These are phyloP conservation scores for Grantiella picta DNA, from an alignment of 2,113 vertebrate genomes.

Conservation along the genomic window DNA sequence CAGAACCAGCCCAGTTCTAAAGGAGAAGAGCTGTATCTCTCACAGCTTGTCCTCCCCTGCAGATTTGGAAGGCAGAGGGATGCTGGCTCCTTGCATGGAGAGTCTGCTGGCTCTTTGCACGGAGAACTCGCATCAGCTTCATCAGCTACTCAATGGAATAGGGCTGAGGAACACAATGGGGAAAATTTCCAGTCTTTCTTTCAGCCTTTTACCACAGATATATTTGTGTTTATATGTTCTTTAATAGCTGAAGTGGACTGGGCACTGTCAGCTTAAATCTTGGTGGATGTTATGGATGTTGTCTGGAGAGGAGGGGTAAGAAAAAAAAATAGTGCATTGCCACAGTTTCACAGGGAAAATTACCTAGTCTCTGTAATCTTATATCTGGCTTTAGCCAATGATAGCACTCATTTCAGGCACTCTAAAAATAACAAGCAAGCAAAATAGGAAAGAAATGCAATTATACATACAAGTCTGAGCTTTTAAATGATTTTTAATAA, in stretches of 20 bases:
- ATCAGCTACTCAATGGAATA: background rate
- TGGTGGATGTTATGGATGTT: background rate
- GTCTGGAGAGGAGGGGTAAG: background rate
- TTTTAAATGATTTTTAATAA: constrained; percentile 24
- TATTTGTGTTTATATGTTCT: background rate
- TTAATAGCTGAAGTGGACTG: background rate
- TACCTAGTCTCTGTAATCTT: background rate
- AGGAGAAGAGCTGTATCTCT: background rate
- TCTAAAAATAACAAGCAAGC: background rate
- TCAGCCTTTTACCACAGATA: background rate
- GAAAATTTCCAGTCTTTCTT: background rate
- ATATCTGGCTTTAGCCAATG: background rate
- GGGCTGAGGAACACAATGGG: background rate
- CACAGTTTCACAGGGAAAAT: background rate
- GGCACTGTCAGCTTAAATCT: background rate
- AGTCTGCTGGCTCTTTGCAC: background rate
- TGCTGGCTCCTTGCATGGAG: background rate
- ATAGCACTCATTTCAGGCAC: background rate
- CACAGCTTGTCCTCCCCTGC: background rate
- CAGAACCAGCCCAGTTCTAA: background rate
- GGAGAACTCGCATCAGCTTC: constrained; percentile 24
- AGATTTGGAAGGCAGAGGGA: constrained; percentile 5
- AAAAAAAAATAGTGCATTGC: background rate
- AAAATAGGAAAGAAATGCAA: background rate
- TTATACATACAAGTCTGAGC: background rate